phyloP scores from a whole-genome alignment of 2,888 invertebrate genomes.

The Drosophila sordidapex region DNA sequence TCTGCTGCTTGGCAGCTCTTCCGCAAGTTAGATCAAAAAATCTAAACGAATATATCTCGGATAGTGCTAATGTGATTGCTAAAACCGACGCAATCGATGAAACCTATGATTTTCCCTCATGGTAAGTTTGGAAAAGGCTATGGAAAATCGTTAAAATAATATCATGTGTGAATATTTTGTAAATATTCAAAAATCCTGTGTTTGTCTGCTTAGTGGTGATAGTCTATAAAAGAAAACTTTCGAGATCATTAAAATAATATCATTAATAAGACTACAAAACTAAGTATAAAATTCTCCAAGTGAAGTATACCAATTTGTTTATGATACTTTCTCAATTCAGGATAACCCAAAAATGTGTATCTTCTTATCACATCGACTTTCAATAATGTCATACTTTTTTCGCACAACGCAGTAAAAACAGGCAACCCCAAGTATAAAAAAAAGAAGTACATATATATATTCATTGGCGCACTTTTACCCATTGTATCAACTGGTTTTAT shows the following conservation, averaged over 20 bases:
- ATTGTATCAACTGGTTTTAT: conserved; percentile 40
- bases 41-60: conserved; percentile 31
- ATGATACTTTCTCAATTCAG: background rate
- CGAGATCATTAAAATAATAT: background rate
- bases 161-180: background rate
- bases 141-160: background rate
- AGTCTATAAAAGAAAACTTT: background rate
- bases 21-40: conserved; percentile 39
- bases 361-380: background rate
- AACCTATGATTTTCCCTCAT: conserved; percentile 56
- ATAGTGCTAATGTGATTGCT: conserved; percentile 46
- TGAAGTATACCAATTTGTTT: background rate
- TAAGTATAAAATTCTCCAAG: background rate
- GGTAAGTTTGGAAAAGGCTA: conserved; percentile 72
- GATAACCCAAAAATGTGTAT: background rate
- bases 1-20: conserved; percentile 45
- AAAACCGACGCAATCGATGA: conserved; percentile 30
- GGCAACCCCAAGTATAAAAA: background rate
- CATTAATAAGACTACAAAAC: background rate
- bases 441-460: conserved; percentile 1
- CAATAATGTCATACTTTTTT: background rate
- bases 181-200: background rate
- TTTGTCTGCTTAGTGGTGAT: background rate
- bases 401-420: background rate
- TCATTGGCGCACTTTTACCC: background rate